Conservation (phyloP, 2,888 invertebrate species). For the Hypselothyrea guttata region DNA sequence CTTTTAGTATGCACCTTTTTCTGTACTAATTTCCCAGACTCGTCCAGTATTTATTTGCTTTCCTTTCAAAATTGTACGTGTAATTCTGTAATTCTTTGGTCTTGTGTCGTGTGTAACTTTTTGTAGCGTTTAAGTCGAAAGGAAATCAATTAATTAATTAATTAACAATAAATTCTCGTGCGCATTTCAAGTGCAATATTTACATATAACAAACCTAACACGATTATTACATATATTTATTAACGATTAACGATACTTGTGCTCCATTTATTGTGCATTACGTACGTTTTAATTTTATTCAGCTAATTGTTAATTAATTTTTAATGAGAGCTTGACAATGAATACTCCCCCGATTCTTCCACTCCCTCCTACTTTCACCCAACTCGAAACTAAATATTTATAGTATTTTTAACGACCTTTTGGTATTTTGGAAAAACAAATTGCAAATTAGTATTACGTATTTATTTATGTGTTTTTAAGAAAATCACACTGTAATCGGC, state of each 20-base stretch:
- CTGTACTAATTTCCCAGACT: constrained; percentile 32
- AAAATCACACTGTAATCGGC: constrained; percentile 6
- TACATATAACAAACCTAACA: constrained; percentile 24
- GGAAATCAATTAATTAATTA: no score
- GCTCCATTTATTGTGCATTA: constrained; percentile 24
- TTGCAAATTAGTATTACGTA: constrained; percentile 8
- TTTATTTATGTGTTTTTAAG: constrained; percentile 20
- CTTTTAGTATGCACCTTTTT: constrained; percentile 33
- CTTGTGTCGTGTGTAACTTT: constrained; percentile 43
- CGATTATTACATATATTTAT: no score
- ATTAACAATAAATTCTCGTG: constrained; percentile 31
- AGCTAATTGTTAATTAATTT: constrained; percentile 73
- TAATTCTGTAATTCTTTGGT: constrained; percentile 4
- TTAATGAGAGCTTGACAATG: constrained; percentile 65
- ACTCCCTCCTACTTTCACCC: not conserved
- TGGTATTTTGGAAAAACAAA: constrained; percentile 23
- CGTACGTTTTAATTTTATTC: constrained; percentile 12
- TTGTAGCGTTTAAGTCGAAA: constrained; percentile 50
- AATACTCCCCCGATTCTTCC: constrained; percentile 34
- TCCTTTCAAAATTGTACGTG: constrained; percentile 31
- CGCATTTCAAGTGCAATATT: constrained; percentile 55
- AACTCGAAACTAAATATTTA: constrained; percentile 22
- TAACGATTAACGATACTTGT: constrained; percentile 54
- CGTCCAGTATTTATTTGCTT: constrained; percentile 42
- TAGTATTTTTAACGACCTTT: constrained; percentile 43